Percentiles rank a stretch among this genome's conserved stretches.
Conservation (phyloP, 2,888 invertebrate species). For the Lasioglossum villosulum region DNA sequence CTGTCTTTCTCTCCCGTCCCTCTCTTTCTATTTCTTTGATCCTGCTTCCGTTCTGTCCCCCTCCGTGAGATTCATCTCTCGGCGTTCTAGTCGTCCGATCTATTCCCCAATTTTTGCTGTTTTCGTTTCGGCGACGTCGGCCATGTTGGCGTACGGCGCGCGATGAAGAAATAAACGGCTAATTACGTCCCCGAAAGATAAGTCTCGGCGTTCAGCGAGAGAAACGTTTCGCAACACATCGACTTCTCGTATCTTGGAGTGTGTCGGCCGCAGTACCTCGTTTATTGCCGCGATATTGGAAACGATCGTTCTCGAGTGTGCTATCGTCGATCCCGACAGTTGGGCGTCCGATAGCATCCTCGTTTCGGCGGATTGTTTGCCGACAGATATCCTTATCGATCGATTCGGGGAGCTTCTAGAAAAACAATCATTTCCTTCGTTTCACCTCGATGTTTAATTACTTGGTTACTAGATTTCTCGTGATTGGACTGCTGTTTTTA, state of each 20-base stretch:
- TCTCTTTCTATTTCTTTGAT: constrained; percentile 52
- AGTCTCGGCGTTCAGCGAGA: not conserved
- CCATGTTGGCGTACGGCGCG: not conserved
- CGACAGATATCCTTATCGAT: not conserved
- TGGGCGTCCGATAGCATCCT: not conserved
- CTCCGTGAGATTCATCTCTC: constrained; percentile 18
- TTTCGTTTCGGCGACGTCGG: not conserved
- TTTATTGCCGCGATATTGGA: constrained; percentile 25
- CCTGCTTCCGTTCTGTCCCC: constrained; percentile 43
- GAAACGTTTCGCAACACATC: not conserved
- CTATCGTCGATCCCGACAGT: not conserved
- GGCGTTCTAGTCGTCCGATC: not conserved
- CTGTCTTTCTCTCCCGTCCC: constrained; percentile 38
- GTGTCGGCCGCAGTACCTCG: constrained; percentile 4
- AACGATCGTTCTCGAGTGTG: not conserved
- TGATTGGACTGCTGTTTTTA: too few species aligned
- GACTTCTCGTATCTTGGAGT: constrained; percentile 9
- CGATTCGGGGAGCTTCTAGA: not conserved
- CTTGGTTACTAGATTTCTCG: too few species aligned
- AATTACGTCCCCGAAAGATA: constrained; percentile 24
- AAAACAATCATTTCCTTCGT: not conserved
- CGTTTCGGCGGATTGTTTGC: not conserved
- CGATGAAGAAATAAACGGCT: constrained; percentile 4
- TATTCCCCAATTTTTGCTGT: not conserved
- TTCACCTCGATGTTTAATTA: too few species aligned